Conservation (phyloP, 2,888 invertebrate genomes). For the Rhagophthalmus giganteus region DNA sequence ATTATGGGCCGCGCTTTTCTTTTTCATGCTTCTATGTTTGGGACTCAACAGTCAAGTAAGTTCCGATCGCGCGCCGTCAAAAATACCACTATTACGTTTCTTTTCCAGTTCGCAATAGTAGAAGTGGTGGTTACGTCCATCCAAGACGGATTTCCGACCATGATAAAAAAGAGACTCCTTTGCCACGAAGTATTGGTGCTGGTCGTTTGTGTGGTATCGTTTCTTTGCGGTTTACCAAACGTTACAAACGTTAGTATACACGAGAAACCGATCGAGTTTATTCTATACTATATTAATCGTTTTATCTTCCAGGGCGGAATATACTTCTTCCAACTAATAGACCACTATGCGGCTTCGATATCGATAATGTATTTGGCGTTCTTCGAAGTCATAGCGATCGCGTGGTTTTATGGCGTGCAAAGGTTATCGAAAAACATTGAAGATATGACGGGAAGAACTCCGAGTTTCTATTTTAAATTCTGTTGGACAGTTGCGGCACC, state of each 20-base stretch:
- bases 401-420: slow-evolving; percentile 89
- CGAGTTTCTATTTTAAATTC: slow-evolving; percentile 79
- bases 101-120: slow-evolving; percentile 85
- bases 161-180: slow-evolving; percentile 79
- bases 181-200: slow-evolving; percentile 87
- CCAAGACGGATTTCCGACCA: slow-evolving; percentile 88
- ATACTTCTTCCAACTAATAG: slow-evolving; percentile 89
- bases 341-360: slow-evolving; percentile 90
- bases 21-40: slow-evolving; percentile 86
- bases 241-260: slow-evolving; percentile 72
- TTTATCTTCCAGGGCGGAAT: slow-evolving; percentile 75
- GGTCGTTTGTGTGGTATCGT: slow-evolving; percentile 80
- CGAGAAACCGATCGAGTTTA: no score
- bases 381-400: slow-evolving; percentile 88
- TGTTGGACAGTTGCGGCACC: slow-evolving; percentile 87
- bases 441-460: slow-evolving; percentile 84
- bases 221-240: slow-evolving; percentile 84
- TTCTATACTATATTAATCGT: no score
- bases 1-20: slow-evolving; percentile 86
- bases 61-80: no score
- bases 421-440: slow-evolving; percentile 80
- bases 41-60: slow-evolving; percentile 85
- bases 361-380: slow-evolving; percentile 91
- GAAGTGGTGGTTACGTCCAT: slow-evolving; percentile 93
- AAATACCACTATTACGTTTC: no score